Evolutionary conservation across 2,113 vertebrate species (phyloP).

Genomic region (Dolichotis patagonum): DNA sequence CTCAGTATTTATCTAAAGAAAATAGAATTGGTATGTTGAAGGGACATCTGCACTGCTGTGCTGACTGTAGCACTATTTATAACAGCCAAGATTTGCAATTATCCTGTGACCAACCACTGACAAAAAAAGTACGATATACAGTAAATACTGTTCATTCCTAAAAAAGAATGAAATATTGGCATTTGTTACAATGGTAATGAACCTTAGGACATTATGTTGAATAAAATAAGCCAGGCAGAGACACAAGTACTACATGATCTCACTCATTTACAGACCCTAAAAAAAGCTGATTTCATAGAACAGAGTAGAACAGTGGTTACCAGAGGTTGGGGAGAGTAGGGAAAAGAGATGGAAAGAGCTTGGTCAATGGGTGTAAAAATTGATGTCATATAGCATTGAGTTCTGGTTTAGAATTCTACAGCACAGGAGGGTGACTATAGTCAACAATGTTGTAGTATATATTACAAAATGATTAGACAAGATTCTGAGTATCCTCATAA

Average conservation of each 20-base stretch:
- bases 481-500: neutral
- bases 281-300: neutral
- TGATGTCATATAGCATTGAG: neutral
- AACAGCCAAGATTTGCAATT: neutral
- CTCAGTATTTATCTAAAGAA: neutral
- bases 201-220: neutral
- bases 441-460: neutral
- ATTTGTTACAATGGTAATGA: neutral
- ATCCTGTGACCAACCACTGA: neutral
- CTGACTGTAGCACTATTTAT: neutral
- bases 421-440: neutral
- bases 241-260: neutral
- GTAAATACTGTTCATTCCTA: neutral
- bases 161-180: neutral
- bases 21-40: neutral
- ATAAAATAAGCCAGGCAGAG: neutral
- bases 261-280: neutral
- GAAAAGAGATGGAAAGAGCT: neutral
- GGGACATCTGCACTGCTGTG: neutral
- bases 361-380: neutral
- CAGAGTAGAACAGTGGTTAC: neutral
- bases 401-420: neutral
- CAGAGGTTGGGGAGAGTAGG: neutral
- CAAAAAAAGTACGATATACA: neutral
- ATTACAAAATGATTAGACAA: neutral